Evolutionary conservation across 2,888 invertebrate species (phyloP), one percentile per base, ranked within the genome.

Genomic region (Xanthia icteritia): DNA sequence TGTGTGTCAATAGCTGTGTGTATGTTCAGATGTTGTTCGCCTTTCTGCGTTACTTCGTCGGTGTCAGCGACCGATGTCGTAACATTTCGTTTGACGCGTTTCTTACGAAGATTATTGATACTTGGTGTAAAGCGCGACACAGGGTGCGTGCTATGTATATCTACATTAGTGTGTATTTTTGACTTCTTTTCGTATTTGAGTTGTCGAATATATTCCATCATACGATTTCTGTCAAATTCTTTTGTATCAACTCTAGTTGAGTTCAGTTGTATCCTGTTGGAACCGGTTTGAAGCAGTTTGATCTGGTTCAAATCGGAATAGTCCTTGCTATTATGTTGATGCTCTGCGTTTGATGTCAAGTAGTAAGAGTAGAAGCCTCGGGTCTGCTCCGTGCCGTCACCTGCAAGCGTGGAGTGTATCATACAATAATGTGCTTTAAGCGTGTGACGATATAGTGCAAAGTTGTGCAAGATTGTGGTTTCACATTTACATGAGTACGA

Each of bases 331-430:
- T 61, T 68, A 72, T 60, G 78, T 82, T 1, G 36, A 17, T 31
- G 68, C 77, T 76, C 61, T 71, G 82, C 72, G 76, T 56, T 27
- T 20, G 82, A 86, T 71, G 75, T 83, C 68, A 94, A 82, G 67
- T 91, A 85, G 80, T 90, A 93, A 4, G 87, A 87, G 91, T 90
- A 94, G 84, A 87, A 92, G 9, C 92, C 92, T 15, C 79, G 84
- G 42, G 89, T 85, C 73, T 85, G 86, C 78, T 88, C 85, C 74
- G 76, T 77, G 23, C 87, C 83, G 56, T 92, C 92, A 92, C 93
- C 94, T 94, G 94, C 42, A 92, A 91, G 84, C 78, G 89, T 86
- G 82, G 77, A 81, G 70, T 73, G 77, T 71, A n/a, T 70, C 60
- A 73, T 86, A 82, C 77, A 85, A 83, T 82, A 64, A 36, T 77